These are phyloP conservation scores for Pachyuromys duprasi DNA, from an alignment of 2,797 vertebrate genomes.

Conservation along the genomic window DNA sequence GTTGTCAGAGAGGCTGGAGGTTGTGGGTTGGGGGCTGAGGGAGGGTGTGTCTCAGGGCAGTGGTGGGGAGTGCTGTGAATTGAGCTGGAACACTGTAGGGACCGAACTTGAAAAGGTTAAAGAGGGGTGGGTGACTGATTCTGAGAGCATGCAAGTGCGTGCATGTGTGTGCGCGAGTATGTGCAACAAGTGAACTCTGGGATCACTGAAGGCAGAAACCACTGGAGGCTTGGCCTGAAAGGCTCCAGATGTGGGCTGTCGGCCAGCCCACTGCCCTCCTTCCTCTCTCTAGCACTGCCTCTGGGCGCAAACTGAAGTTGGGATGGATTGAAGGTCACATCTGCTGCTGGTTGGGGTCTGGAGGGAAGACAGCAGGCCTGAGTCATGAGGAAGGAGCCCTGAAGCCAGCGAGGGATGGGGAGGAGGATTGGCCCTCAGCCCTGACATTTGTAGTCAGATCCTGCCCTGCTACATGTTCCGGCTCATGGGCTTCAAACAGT, in stretches of 20 bases:
- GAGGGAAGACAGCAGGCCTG: slow-evolving; percentile 18
- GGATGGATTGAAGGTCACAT: slow-evolving; percentile 56
- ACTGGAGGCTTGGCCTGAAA: background rate
- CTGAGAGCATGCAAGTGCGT: no score
- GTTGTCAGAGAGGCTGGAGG: background rate
- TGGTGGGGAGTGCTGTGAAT: background rate
- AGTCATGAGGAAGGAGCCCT: background rate
- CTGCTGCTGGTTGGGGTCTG: slow-evolving; percentile 64
- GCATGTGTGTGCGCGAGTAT: background rate
- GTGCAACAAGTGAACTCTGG: background rate
- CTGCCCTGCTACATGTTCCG: background rate
- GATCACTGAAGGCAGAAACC: background rate
- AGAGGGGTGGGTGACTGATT: background rate
- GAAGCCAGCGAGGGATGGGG: background rate
- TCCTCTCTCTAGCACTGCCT: background rate
- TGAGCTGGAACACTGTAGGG: background rate
- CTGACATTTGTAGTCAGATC: background rate
- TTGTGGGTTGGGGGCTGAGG: background rate
- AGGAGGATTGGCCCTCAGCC: background rate
- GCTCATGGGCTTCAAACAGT: background rate
- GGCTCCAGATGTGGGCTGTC: background rate
- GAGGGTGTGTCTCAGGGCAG: background rate
- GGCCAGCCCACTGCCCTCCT: background rate
- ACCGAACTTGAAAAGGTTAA: background rate
- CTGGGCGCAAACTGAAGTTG: slow-evolving; percentile 21